Conservation (phyloP, 2,797 vertebrate species). For the Tapirus indicus region DNA sequence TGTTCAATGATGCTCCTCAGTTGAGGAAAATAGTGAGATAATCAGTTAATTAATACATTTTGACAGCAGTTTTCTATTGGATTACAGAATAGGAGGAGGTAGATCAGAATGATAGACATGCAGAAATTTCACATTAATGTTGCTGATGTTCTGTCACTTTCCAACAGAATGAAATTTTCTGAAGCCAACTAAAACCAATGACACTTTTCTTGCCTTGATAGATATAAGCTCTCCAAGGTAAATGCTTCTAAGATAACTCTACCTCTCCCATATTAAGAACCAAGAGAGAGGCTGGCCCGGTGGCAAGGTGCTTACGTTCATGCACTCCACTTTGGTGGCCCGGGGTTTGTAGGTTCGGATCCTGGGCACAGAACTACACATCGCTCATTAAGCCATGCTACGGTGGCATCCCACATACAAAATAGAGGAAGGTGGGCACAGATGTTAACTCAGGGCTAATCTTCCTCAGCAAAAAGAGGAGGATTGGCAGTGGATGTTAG, state of each 20-base stretch:
- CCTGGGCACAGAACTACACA: too few relatives aligned
- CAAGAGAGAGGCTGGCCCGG: background rate
- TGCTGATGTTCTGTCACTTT: conserved; percentile 28
- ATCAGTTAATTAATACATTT: conserved; percentile 11
- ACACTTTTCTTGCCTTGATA: background rate
- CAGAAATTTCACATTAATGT: background rate
- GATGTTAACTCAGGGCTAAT: too few relatives aligned
- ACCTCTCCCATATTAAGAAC: background rate
- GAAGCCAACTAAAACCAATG: background rate
- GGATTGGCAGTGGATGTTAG: too few relatives aligned
- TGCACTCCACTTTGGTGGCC: too few relatives aligned
- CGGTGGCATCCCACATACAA: too few relatives aligned
- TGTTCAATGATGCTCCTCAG: background rate
- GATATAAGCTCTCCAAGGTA: background rate
- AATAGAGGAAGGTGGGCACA: too few relatives aligned
- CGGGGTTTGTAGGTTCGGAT: too few relatives aligned
- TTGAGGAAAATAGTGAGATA: conserved; percentile 7
- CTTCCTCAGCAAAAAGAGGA: too few relatives aligned
- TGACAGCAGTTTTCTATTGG: conserved; percentile 31
- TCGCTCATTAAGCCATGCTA: too few relatives aligned
- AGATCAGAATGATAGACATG: background rate
- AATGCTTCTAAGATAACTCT: background rate
- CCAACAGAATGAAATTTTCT: conserved; percentile 18
- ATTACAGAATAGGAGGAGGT: conserved; percentile 24
- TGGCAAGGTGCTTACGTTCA: too few relatives aligned